A percentile compares a stretch with the other conserved stretches of the same genome.
Evolutionary conservation across 2,113 vertebrate genomes (phyloP).

Genomic region (Tachysurus vachellii): DNA sequence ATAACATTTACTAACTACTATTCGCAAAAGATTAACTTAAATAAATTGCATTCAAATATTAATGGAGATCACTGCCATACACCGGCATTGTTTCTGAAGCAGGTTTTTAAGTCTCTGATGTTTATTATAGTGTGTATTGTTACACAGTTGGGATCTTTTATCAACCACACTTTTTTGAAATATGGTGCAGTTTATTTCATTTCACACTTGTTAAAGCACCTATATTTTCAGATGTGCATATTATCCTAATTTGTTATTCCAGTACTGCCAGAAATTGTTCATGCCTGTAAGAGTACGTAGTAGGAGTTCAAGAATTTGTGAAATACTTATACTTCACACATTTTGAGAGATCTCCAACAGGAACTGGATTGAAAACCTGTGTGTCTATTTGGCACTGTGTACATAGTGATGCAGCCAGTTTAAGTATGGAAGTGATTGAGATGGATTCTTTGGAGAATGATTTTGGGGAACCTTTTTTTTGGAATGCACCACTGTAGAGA

Average conservation of each 20-base stretch:
- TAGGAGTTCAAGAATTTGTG: not conserved
- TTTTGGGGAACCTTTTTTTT: not conserved
- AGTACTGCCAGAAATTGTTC: not conserved
- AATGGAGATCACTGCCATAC: not conserved
- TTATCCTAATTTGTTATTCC: not conserved
- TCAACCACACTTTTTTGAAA: not conserved
- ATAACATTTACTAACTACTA: too few relatives aligned
- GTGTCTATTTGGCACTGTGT: constrained; percentile 1
- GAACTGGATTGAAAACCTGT: not conserved
- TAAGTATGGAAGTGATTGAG: constrained; percentile 13
- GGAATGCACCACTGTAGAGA: constrained; percentile 1
- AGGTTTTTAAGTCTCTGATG: not conserved
- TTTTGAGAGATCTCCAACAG: not conserved
- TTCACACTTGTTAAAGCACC: not conserved
- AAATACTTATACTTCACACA: not conserved
- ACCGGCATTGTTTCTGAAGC: not conserved
- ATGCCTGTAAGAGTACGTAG: not conserved
- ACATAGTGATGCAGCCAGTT: not conserved
- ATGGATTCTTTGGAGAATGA: constrained; percentile 14
- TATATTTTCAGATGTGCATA: not conserved
- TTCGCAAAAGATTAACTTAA: not conserved
- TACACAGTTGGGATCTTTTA: not conserved
- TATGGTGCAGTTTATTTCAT: not conserved
- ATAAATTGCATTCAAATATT: constrained; percentile 7
- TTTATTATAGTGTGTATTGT: not conserved